phyloP scores from a whole-genome alignment of 1,140 invertebrate species.

The Platyscapa corneri region DNA sequence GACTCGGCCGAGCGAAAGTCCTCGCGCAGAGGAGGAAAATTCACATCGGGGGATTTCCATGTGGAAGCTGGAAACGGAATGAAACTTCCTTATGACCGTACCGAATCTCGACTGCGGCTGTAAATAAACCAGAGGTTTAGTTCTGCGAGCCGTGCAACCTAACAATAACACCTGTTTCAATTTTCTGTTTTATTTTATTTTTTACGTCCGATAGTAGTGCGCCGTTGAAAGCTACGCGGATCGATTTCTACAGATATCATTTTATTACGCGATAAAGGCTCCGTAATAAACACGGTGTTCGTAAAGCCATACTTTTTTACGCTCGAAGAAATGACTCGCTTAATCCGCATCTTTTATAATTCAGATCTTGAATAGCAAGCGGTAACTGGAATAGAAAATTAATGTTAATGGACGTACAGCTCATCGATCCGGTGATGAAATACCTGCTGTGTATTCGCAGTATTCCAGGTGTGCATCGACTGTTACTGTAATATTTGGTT shows the following conservation, averaged over 20 bases:
- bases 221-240: background rate
- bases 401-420: background rate
- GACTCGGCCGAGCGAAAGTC: background rate
- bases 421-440: background rate
- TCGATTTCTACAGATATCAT: constrained; percentile 2
- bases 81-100: background rate
- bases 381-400: background rate
- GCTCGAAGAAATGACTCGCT: background rate
- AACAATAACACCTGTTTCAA: background rate
- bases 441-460: background rate
- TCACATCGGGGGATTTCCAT: background rate
- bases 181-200: background rate
- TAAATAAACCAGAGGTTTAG: background rate
- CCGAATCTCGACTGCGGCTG: no score
- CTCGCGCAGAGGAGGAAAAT: background rate
- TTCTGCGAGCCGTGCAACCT: background rate
- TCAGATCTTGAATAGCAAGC: background rate
- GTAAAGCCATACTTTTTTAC: background rate
- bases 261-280: constrained; percentile 24
- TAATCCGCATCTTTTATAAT: background rate
- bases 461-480: background rate
- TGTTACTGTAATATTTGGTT: background rate
- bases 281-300: background rate
- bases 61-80: background rate
- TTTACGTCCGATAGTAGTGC: background rate